Percentiles rank a stretch among this genome's conserved stretches.
phyloP scores from a whole-genome alignment of 2,888 invertebrate species.

The Nomada fucata region DNA sequence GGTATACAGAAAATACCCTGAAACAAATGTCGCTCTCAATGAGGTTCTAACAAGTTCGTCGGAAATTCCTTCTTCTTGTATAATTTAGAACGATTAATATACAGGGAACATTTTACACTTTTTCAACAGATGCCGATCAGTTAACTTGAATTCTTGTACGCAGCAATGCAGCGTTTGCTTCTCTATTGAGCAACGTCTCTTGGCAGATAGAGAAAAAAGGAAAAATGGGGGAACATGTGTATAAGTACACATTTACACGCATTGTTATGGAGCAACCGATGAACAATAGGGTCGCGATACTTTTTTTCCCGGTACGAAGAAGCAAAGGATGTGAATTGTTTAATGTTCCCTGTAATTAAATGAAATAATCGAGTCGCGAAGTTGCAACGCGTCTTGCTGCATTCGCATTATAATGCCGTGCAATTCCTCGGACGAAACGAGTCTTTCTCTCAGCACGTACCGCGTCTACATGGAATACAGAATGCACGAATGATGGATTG shows the following conservation, averaged over 20 bases:
- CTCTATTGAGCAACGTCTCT: no score
- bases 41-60: no score
- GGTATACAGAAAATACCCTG: no score
- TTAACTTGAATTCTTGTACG: no score
- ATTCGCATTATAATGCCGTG: slow-evolving; percentile 72
- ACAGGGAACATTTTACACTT: no score
- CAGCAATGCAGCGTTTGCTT: background rate
- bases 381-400: slow-evolving; percentile 53
- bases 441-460: slow-evolving; percentile 61
- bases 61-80: no score
- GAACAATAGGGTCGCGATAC: slow-evolving; percentile 26
- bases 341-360: slow-evolving; percentile 68
- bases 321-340: slow-evolving; percentile 48
- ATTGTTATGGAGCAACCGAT: background rate
- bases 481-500: slow-evolving; percentile 52
- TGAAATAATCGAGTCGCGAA: slow-evolving; percentile 64
- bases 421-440: slow-evolving; percentile 68
- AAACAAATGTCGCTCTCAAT: no score
- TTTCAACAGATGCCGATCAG: no score
- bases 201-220: background rate
- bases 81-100: no score
- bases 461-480: slow-evolving; percentile 40
- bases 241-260: background rate
- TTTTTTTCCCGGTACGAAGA: slow-evolving; percentile 23
- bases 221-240: background rate